Conservation (phyloP, 2,113 vertebrate species). For the Triplophysa siluroides region DNA sequence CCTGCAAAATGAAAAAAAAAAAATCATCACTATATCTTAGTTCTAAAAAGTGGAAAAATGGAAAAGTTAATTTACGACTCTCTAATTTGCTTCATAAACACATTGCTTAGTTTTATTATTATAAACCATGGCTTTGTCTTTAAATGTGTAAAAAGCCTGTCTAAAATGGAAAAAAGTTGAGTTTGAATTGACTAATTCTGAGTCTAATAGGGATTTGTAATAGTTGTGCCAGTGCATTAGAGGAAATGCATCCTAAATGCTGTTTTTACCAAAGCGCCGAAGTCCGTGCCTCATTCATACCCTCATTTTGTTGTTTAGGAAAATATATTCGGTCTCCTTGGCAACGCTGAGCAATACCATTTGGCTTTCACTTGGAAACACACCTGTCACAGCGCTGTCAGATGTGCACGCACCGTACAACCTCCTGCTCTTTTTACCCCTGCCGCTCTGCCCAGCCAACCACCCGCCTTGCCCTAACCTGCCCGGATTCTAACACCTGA, state of each 20-base stretch:
- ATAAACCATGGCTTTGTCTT: not conserved
- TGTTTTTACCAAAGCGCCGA: not conserved
- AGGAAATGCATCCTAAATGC: conserved; percentile 35
- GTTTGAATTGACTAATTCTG: conserved; percentile 19
- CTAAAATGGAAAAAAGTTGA: conserved; percentile 11
- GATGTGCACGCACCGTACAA: conserved; percentile 12
- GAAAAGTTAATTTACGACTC: not conserved
- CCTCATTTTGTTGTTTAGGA: conserved; percentile 30
- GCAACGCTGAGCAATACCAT: conserved; percentile 52
- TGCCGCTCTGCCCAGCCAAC: conserved; percentile 27
- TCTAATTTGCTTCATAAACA: conserved; percentile 2
- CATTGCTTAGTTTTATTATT: not conserved
- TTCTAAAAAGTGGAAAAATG: not conserved
- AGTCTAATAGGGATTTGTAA: not conserved
- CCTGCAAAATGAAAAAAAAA: conserved; percentile 69
- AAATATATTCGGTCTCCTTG: conserved; percentile 46
- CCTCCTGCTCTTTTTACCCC: not conserved
- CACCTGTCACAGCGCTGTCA: conserved; percentile 46
- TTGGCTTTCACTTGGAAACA: conserved; percentile 51
- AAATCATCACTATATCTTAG: not conserved
- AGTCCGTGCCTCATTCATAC: not conserved
- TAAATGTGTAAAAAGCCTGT: conserved; percentile 13
- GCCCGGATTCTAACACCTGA: conserved; percentile 21
- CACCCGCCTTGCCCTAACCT: conserved; percentile 42
- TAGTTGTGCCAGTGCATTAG: conserved; percentile 8